These are phyloP conservation scores for Bubalus kerabau DNA, from an alignment of 2,113 vertebrate species.

Conservation along the genomic window DNA sequence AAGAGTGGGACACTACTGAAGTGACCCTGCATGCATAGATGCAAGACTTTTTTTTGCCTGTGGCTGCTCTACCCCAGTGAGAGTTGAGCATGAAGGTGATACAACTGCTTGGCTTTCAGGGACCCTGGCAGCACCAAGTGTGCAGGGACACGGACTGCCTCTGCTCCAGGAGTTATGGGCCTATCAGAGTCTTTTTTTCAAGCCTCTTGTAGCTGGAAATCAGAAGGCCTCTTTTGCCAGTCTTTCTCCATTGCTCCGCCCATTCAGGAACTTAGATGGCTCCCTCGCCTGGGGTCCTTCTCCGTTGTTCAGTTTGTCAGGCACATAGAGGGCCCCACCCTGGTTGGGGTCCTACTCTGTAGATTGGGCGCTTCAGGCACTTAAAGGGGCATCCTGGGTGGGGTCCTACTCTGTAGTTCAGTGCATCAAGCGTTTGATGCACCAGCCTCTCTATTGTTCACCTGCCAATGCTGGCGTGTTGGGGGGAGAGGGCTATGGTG, in stretches of 20 bases:
- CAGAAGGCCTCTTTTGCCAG: not conserved
- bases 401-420: not conserved
- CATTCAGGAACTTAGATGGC: not conserved
- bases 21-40: not conserved
- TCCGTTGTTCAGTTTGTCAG: not conserved
- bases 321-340: not conserved
- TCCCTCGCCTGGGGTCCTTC: not conserved
- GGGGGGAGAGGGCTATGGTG: accelerated
- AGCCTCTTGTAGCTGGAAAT: not conserved
- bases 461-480: accelerated
- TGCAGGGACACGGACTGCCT: not conserved
- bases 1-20: not conserved
- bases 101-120: not conserved
- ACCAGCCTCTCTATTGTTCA: not conserved
- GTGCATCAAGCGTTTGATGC: not conserved
- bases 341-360: not conserved
- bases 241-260: not conserved
- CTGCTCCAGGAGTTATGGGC: not conserved
- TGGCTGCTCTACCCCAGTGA: not conserved
- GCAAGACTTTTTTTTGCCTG: not conserved
- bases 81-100: not conserved
- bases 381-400: not conserved
- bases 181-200: not conserved
- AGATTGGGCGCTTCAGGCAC: not conserved
- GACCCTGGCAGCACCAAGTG: not conserved